These are phyloP conservation scores for Drosophila siamana DNA, from an alignment of 2,888 invertebrate genomes.

Conservation along the genomic window DNA sequence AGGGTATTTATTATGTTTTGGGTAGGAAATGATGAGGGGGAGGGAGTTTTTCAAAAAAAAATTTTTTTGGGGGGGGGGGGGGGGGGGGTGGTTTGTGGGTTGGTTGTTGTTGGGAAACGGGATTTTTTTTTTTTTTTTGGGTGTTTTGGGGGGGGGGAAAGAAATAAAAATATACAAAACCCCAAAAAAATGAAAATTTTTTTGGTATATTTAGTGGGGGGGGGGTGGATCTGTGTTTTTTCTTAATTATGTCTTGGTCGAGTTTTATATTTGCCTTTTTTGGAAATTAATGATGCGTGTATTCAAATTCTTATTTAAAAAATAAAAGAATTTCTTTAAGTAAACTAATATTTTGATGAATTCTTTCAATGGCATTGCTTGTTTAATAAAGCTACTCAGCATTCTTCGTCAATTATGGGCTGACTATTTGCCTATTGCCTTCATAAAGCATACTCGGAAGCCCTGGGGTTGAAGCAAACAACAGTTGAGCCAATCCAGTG, in stretches of 20 bases:
- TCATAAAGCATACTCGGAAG: constrained; percentile 2
- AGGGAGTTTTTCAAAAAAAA: no score
- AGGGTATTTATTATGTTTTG: no score
- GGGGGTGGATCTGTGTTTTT: no score
- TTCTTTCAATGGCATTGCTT: constrained; percentile 7
- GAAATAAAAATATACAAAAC: no score
- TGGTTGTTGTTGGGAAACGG: no score
- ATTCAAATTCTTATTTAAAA: not conserved
- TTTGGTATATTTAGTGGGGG: no score
- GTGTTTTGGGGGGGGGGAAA: no score
- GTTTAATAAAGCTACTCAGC: constrained; percentile 17
- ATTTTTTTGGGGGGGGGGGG: no score
- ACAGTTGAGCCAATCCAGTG: constrained; percentile 65
- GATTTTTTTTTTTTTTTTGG: no score
- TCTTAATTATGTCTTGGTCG: not conserved
- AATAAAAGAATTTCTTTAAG: not conserved
- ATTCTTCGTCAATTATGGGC: constrained; percentile 33
- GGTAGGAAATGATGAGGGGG: no score
- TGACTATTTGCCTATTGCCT: constrained; percentile 14
- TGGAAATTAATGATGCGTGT: not conserved
- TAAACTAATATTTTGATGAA: not conserved
- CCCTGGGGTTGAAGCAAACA: constrained; percentile 58
- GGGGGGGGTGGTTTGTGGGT: no score
- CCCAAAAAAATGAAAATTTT: no score
- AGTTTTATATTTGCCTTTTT: not conserved